A percentile compares a stretch with the other conserved stretches of the same genome.
Conservation (phyloP, 2,888 invertebrate species). For the Idaea aversata region DNA sequence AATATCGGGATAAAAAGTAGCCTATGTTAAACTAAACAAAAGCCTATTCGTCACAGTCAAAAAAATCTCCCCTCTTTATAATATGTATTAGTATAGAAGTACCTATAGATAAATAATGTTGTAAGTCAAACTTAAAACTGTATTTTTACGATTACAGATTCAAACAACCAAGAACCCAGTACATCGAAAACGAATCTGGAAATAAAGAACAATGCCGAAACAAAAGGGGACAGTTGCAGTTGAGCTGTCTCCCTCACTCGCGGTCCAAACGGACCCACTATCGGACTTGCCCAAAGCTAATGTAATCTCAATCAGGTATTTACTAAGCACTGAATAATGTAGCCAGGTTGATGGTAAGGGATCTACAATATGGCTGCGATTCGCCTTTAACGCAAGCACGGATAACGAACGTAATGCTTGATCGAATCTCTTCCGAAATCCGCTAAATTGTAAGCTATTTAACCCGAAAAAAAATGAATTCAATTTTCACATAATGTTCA, state of each 20-base stretch:
- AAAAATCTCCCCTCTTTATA: too few species aligned
- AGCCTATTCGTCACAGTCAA: too few species aligned
- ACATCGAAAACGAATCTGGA: constrained; percentile 54
- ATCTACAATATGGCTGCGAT: background rate
- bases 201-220: constrained; percentile 44
- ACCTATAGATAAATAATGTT: background rate
- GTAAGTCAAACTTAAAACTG: background rate
- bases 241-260: constrained; percentile 58
- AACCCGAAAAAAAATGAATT: too few species aligned
- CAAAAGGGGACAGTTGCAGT: constrained; percentile 61
- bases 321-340: constrained; percentile 61
- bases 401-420: background rate
- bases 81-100: too few species aligned
- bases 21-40: too few species aligned
- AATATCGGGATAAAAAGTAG: too few species aligned
- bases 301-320: constrained; percentile 73
- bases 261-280: constrained; percentile 46
- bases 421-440: background rate
- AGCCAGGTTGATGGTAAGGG: constrained; percentile 27
- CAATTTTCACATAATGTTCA: too few species aligned
- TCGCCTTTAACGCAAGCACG: background rate
- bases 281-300: constrained; percentile 71
- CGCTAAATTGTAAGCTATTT: background rate
- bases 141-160: constrained; percentile 46
- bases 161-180: constrained; percentile 53